These are phyloP conservation scores for Rhinichthys klamathensis DNA, from an alignment of 2,113 vertebrate species.

Conservation along the genomic window DNA sequence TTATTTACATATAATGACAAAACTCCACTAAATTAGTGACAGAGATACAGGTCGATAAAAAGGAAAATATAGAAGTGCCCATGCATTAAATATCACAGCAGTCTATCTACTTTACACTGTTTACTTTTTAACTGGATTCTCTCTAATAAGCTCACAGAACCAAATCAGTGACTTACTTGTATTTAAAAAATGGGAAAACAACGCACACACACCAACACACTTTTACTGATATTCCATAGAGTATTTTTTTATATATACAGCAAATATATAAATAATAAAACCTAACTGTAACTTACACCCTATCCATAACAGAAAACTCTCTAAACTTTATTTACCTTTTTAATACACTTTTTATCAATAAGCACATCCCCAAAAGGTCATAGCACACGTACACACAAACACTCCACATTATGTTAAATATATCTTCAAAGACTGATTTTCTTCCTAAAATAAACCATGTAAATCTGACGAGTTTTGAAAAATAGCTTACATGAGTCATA, in stretches of 20 bases:
- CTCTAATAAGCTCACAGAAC: slow-evolving; percentile 29
- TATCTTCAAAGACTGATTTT: neutral
- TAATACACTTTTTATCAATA: too few relatives aligned
- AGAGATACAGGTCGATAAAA: slow-evolving; percentile 15
- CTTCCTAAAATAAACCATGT: too few relatives aligned
- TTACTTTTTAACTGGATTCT: slow-evolving; percentile 3
- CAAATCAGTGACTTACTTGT: neutral
- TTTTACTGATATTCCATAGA: neutral
- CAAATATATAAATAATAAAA: too few relatives aligned
- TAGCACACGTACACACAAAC: neutral
- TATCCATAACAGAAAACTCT: too few relatives aligned
- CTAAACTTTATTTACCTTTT: too few relatives aligned
- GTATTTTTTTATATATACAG: neutral
- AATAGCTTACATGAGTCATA: neutral
- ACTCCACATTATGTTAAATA: neutral
- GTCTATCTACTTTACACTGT: slow-evolving; percentile 21
- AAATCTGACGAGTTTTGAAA: neutral
- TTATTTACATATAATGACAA: slow-evolving; percentile 3
- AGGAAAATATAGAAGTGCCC: slow-evolving; percentile 39
- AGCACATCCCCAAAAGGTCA: too few relatives aligned
- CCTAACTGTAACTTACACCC: too few relatives aligned
- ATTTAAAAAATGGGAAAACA: neutral
- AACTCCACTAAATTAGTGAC: neutral
- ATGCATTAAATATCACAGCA: slow-evolving; percentile 35
- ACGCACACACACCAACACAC: neutral